Percentiles rank a stretch among this genome's conserved stretches.
These are phyloP conservation scores for Sebastes diploproa DNA, from an alignment of 2,797 vertebrate genomes.

Conservation along the genomic window DNA sequence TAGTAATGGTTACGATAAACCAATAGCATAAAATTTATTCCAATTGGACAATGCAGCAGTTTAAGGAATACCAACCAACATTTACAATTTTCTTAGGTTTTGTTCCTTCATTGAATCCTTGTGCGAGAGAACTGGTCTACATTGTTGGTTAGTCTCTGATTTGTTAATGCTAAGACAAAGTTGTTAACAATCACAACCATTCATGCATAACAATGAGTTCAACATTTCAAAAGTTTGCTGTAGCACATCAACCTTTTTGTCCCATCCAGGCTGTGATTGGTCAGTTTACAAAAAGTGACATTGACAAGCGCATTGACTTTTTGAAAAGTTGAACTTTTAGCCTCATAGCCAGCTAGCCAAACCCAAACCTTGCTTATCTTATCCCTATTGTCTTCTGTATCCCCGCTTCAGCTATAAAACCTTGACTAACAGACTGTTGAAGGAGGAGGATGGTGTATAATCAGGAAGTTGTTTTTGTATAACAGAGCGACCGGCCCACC, in stretches of 20 bases:
- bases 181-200: background rate
- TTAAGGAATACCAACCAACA: background rate
- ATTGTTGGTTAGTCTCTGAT: background rate
- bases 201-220: background rate
- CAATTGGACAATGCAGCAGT: background rate
- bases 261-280: background rate
- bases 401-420: too few species aligned
- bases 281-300: too few species aligned
- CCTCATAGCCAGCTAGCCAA: too few species aligned
- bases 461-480: too few species aligned
- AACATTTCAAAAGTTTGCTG: background rate
- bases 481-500: too few species aligned
- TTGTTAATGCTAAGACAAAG: background rate
- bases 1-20: background rate
- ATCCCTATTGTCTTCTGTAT: too few species aligned
- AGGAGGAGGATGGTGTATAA: too few species aligned
- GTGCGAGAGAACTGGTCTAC: background rate
- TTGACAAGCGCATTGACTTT: too few species aligned
- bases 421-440: too few species aligned
- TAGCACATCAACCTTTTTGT: background rate
- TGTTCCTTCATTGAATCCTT: background rate
- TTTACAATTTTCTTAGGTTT: rapidly evolving
- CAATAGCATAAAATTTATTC: background rate
- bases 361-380: too few species aligned
- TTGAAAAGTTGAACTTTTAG: too few species aligned